These are phyloP conservation scores for Erebia palarica DNA, from an alignment of 2,888 invertebrate genomes.

Conservation along the genomic window DNA sequence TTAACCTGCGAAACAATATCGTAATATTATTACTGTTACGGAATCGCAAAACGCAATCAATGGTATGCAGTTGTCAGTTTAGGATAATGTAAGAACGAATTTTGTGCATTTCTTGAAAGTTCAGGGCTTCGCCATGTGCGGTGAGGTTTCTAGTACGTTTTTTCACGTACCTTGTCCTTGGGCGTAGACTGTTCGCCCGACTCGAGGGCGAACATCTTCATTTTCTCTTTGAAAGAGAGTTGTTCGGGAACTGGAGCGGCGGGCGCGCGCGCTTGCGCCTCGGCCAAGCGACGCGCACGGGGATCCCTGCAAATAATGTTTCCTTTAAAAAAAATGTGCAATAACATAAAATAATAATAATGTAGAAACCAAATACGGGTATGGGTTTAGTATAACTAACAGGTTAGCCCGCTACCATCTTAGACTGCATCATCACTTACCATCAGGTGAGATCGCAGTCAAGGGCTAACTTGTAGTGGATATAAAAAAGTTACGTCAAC, in stretches of 20 bases:
- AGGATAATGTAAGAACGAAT: background rate
- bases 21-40: slow-evolving; percentile 25
- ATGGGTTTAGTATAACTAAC: too few species aligned
- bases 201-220: slow-evolving; percentile 99
- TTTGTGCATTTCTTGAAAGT: background rate
- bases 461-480: too few species aligned
- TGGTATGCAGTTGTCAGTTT: background rate
- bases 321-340: background rate
- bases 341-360: too few species aligned
- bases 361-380: too few species aligned
- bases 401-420: too few species aligned
- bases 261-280: slow-evolving; percentile 85
- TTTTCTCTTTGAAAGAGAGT: slow-evolving; percentile 98
- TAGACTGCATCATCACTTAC: too few species aligned
- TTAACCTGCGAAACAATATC: slow-evolving; percentile 84
- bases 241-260: slow-evolving; percentile 93
- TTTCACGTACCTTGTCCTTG: slow-evolving; percentile 87
- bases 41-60: slow-evolving; percentile 15
- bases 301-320: slow-evolving; percentile 87
- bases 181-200: slow-evolving; percentile 96
- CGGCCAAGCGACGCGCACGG: slow-evolving; percentile 88
- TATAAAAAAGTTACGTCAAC: too few species aligned
- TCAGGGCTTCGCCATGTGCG: background rate
- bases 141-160: slow-evolving; percentile 20
- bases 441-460: too few species aligned